Evolutionary conservation across 2,888 invertebrate genomes (phyloP).

Genomic region (Plagiodera versicolora): DNA sequence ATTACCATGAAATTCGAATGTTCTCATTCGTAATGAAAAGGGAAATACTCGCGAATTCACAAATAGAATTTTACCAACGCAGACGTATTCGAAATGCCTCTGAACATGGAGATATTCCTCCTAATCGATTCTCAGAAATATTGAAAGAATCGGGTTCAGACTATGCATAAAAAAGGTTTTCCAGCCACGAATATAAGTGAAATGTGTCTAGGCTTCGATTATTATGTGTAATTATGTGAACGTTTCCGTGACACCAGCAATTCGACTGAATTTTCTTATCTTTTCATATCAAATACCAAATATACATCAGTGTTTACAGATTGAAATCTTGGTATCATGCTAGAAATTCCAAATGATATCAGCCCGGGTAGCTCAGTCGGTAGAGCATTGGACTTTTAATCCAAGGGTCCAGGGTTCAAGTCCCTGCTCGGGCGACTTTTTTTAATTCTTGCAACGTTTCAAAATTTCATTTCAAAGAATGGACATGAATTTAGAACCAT

Average conservation of each 20-base stretch:
- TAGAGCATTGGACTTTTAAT: constrained; percentile 78
- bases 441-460: not conserved
- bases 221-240: too few species aligned
- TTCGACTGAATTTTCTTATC: not conserved
- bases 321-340: not conserved
- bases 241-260: not conserved
- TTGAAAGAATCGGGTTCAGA: too few species aligned
- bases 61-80: constrained; percentile 5
- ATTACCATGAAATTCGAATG: constrained; percentile 40
- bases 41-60: constrained; percentile 11
- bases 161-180: too few species aligned
- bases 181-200: too few species aligned
- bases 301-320: not conserved
- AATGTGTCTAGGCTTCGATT: too few species aligned
- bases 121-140: too few species aligned
- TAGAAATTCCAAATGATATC: not conserved
- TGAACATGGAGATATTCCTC: too few species aligned
- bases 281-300: too few species aligned
- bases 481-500: too few species aligned
- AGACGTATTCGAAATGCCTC: not conserved
- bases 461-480: too few species aligned
- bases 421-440: constrained; percentile 21
- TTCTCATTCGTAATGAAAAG: constrained; percentile 21
- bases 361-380: constrained; percentile 75
- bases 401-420: constrained; percentile 73